Percentiles rank a stretch among this genome's conserved stretches.
Conservation (phyloP, 2,113 vertebrate species). For the Larimichthys crocea region DNA sequence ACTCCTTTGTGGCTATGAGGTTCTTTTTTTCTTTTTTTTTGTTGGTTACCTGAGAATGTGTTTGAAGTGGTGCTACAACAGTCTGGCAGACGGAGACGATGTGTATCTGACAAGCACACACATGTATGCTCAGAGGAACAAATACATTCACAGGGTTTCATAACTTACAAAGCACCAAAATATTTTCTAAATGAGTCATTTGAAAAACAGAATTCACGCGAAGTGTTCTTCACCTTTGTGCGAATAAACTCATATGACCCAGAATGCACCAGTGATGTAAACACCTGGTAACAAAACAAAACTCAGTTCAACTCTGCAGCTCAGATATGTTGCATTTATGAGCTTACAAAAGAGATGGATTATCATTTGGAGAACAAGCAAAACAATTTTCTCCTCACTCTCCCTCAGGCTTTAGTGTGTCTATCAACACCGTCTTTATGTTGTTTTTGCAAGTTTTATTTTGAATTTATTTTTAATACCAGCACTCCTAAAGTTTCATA, state of each 20-base stretch:
- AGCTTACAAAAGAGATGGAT: slow-evolving; percentile 10
- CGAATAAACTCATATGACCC: neutral
- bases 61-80: neutral
- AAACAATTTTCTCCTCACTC: neutral
- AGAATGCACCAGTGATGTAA: slow-evolving; percentile 5
- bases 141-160: neutral
- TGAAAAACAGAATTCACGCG: neutral
- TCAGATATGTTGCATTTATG: slow-evolving; percentile 3
- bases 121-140: neutral
- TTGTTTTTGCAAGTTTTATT: too few species aligned
- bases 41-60: neutral
- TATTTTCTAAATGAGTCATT: slow-evolving; percentile 20
- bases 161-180: neutral
- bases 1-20: neutral
- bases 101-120: neutral
- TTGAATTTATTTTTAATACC: neutral
- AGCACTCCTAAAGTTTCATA: neutral
- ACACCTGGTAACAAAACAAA: neutral
- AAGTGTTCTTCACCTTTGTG: neutral
- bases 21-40: neutral
- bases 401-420: neutral
- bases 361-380: slow-evolving; percentile 12
- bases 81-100: neutral
- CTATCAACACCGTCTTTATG: neutral
- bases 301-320: neutral